A percentile compares a stretch with the other conserved stretches of the same genome.
phyloP scores from a whole-genome alignment of 1,140 invertebrate species.

The Lordiphosa clarofinis region DNA sequence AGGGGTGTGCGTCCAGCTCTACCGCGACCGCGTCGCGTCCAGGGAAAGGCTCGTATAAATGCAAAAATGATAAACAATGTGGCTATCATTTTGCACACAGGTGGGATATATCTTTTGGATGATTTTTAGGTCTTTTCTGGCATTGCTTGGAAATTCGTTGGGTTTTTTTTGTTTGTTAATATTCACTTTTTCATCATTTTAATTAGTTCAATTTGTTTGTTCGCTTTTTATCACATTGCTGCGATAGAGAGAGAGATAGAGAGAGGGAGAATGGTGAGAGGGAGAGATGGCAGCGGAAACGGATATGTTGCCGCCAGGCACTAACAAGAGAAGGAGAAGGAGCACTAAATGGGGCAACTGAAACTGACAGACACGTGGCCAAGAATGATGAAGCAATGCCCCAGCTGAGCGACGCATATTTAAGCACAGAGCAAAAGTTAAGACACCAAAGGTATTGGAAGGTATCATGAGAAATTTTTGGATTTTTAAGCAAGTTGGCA shows the following conservation, averaged over 20 bases:
- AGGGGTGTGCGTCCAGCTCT: constrained; percentile 34
- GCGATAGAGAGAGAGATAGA: not conserved
- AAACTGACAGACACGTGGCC: constrained; percentile 22
- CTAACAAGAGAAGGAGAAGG: not conserved
- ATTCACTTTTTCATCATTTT: constrained; percentile 14
- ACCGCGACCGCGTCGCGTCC: constrained; percentile 57
- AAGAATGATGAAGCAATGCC: constrained; percentile 24
- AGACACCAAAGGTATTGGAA: too few relatives aligned
- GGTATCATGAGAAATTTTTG: too few relatives aligned
- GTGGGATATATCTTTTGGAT: constrained; percentile 2
- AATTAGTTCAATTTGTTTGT: constrained; percentile 21
- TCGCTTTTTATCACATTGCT: not conserved
- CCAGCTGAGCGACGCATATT: not conserved
- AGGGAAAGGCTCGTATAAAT: constrained; percentile 78
- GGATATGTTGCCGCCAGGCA: constrained; percentile 17
- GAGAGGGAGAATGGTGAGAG: not conserved
- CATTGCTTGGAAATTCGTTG: not conserved
- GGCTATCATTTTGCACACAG: constrained; percentile 63
- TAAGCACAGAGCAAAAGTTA: too few relatives aligned
- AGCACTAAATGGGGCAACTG: not conserved
- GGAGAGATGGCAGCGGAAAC: constrained; percentile 4
- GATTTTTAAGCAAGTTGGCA: too few relatives aligned
- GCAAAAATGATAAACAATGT: constrained; percentile 79
- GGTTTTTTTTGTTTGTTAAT: not conserved
- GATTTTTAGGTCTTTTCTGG: constrained; percentile 6